Base-by-base conservation (phyloP, 53 echinoderm and acorn worm genomes). In the Mesocentrotus franciscanus region DNA sequence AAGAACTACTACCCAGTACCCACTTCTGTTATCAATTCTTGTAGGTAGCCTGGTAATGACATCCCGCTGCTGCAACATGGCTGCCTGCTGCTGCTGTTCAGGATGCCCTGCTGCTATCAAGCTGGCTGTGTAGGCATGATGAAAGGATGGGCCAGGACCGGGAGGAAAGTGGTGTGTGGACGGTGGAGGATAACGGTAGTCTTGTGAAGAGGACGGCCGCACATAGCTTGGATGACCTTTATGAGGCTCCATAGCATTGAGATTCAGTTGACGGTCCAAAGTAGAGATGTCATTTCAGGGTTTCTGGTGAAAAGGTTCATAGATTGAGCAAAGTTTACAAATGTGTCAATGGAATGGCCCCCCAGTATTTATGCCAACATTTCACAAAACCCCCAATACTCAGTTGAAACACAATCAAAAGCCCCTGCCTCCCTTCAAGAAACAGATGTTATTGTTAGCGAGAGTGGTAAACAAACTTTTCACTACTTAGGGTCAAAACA, bases 1-100 rank as follows among this genome's bases (percentile, higher is more conserved):
- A 62, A 62, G 18, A 1, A 16, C 9, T 27, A 6, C 16, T 87
- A 57, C 56, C 29, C 87, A 6, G 5, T 87, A 57, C 56, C 29
- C 87, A 87, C 87, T 29, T 57, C 87, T 87, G 14, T 87, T 58
- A 58, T 87, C 87, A 1, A 87, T 56, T 26, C 87, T 87, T 1
- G 87, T 29, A 34, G 87, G 58, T 58, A 87, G 87, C 58, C 87
- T 87, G 10, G 87, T 58, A 10, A 87, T 58, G 14, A 87, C 87
- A 27, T 87, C 87, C n/a, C 87, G 24, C 87, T 87, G 87, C n/a
- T 57, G 87, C 0, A 87, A 59, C 57, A 87, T 27, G 9, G 87
- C 11, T 58, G 87, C 57, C 12, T 57, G 87, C 56, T 85, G 85
- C 27, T 87, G 87, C 87, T 87, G 87, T 87, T 87, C 87, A 58